phyloP scores from a whole-genome alignment of 2,797 vertebrate species.

The Strix occidentalis region DNA sequence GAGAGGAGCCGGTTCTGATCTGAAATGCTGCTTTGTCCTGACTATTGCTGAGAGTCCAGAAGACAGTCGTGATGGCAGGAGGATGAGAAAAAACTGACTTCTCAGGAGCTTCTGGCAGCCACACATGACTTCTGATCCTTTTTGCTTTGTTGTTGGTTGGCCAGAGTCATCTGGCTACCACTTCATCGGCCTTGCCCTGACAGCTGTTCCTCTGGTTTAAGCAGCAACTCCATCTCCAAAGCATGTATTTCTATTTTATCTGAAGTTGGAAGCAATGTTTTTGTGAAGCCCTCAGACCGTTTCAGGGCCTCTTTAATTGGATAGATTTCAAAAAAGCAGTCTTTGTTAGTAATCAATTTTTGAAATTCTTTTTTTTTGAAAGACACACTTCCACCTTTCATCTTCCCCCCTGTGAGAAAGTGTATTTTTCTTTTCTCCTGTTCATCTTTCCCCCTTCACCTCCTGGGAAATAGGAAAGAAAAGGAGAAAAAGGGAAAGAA shows the following conservation, averaged over 20 bases:
- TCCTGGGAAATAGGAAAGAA: not conserved
- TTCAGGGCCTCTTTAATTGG: not conserved
- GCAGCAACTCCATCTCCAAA: not conserved
- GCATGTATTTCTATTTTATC: not conserved
- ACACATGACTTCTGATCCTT: not conserved
- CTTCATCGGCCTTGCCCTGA: not conserved
- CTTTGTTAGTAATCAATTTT: not conserved
- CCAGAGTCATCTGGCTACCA: not conserved
- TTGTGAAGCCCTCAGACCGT: not conserved
- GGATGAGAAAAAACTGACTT: not conserved
- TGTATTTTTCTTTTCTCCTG: not conserved
- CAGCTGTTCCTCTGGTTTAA: not conserved
- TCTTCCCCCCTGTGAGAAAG: not conserved
- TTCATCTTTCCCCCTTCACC: not conserved
- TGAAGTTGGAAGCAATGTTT: not conserved
- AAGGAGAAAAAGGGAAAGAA: not conserved
- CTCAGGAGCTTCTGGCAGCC: not conserved
- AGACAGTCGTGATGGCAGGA: rapidly evolving
- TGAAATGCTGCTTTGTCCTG: not conserved
- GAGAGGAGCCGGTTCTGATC: not conserved
- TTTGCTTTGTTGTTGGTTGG: rapidly evolving
- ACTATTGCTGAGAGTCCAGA: not conserved
- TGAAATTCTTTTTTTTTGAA: not conserved
- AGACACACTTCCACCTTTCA: not conserved
- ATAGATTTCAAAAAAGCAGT: not conserved